phyloP scores from a whole-genome alignment of 2,888 invertebrate genomes.

The Hemicrepidius hirtus region DNA sequence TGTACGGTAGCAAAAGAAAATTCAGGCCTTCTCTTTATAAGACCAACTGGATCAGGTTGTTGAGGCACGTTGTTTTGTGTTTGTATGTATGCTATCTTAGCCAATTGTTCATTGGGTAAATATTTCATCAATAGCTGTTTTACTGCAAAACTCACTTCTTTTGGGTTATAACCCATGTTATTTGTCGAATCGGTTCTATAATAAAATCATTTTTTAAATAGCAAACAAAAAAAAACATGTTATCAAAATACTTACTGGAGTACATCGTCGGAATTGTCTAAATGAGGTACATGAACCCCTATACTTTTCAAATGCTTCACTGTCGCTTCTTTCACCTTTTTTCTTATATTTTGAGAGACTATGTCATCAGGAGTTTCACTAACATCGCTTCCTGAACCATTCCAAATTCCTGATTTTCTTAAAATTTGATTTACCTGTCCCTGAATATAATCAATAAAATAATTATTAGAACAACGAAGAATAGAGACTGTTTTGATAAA shows the following conservation, averaged over 20 bases:
- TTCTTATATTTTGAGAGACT: conserved; percentile 61
- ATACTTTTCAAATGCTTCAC: conserved; percentile 67
- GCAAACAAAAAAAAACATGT: not conserved
- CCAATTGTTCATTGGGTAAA: conserved; percentile 72
- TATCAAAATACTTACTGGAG: conserved; percentile 38
- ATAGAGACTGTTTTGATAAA: too few relatives aligned
- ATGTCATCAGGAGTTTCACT: conserved; percentile 30
- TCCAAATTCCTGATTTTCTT: conserved; percentile 66
- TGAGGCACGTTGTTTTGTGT: conserved; percentile 2
- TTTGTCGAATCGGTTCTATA: conserved; percentile 8
- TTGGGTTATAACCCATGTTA: conserved; percentile 60
- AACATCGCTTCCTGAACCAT: conserved; percentile 6
- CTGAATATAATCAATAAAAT: conserved; percentile 57
- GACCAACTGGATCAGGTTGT: conserved; percentile 53
- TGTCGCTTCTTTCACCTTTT: conserved; percentile 68
- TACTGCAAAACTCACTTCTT: conserved; percentile 75
- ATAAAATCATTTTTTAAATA: not conserved
- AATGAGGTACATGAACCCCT: conserved; percentile 64
- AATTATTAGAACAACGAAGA: too few relatives aligned
- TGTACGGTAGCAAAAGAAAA: conserved; percentile 83
- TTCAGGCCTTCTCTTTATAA: conserved; percentile 72
- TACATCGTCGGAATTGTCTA: conserved; percentile 56
- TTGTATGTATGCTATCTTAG: conserved; percentile 61
- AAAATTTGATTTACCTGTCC: conserved; percentile 75
- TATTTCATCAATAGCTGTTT: conserved; percentile 76